Evolutionary conservation across 2,797 vertebrate genomes (phyloP), one percentile per base, ranked within the genome.

Genomic region (Morus bassanus): DNA sequence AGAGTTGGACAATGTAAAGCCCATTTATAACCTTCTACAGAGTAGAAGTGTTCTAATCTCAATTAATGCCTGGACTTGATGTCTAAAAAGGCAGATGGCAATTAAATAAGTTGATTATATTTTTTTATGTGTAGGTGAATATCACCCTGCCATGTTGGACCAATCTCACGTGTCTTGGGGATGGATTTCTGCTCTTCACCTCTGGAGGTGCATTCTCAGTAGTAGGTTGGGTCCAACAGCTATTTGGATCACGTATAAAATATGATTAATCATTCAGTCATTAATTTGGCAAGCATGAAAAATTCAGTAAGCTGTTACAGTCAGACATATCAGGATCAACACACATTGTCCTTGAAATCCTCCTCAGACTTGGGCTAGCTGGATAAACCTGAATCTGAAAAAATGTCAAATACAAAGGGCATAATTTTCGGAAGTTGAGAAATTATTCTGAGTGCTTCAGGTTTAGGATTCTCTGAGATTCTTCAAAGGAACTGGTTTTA

Each of bases 211-310:
- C 45, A 43, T 90, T 94, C 69, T 81, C 46, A 74, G 31, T 65
- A 90, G 72, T 16, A 70, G 35, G 2, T 54, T 95, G 69, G 48
- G 74, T 76, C 68, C 77, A 69, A 30, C n/a, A 86, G 53, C 64
- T 89, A 46, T 91, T 94, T 53, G n/a, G 50, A 91, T 96, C 75
- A 64, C 65, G 54, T 75, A 70, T 25, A 54, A 95, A 61, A 89
- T 60, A 46, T n/a, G 68, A 94, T 87, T 91, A 82, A 87, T 94
- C 84, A 74, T 74, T 95, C 74, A 72, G 70, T 93, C 68, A 83
- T 89, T 85, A 63, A 78, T 69, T 92, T 94, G 68, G 72, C 90
- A 94, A 88, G 91, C 72, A 51, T 88, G 37, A 88, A 83, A 80
- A 94, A 73, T 61, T 85, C 46, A 84, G 48, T 87, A 78, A 76